phyloP scores from a whole-genome alignment of 2,113 vertebrate genomes.

The Gallinago media region DNA sequence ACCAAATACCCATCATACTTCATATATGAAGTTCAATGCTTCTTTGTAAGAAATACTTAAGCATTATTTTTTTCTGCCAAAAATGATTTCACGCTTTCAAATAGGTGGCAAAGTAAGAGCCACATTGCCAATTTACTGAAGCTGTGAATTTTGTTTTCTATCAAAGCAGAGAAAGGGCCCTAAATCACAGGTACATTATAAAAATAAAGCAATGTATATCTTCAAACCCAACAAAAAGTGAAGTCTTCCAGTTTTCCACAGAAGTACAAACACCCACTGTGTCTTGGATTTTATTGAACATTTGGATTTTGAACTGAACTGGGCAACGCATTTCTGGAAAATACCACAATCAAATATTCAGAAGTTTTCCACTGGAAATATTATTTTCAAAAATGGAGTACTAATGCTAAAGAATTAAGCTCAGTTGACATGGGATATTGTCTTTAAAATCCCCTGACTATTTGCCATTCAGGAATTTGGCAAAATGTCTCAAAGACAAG shows the following conservation, averaged over 20 bases:
- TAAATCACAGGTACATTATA: conserved; percentile 36
- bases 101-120: conserved; percentile 60
- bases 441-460: neutral
- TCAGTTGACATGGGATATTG: rapidly evolving
- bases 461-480: neutral
- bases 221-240: conserved; percentile 5
- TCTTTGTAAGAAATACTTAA: conserved; percentile 49
- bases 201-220: conserved; percentile 35
- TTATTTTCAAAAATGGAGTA: neutral
- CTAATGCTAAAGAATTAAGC: neutral
- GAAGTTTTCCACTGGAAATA: neutral
- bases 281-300: neutral
- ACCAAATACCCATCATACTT: neutral
- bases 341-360: neutral
- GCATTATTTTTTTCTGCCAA: conserved; percentile 48
- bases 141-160: conserved; percentile 57
- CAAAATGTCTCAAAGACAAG: neutral
- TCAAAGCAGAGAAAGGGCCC: conserved; percentile 17
- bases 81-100: conserved; percentile 63
- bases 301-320: neutral
- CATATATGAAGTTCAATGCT: neutral
- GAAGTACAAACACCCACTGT: neutral
- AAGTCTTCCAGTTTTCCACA: neutral
- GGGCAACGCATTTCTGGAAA: neutral
- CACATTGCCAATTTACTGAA: conserved; percentile 5